These are phyloP conservation scores for Trichomalopsis sarcophagae DNA, from an alignment of 1,140 invertebrate species.

Conservation along the genomic window DNA sequence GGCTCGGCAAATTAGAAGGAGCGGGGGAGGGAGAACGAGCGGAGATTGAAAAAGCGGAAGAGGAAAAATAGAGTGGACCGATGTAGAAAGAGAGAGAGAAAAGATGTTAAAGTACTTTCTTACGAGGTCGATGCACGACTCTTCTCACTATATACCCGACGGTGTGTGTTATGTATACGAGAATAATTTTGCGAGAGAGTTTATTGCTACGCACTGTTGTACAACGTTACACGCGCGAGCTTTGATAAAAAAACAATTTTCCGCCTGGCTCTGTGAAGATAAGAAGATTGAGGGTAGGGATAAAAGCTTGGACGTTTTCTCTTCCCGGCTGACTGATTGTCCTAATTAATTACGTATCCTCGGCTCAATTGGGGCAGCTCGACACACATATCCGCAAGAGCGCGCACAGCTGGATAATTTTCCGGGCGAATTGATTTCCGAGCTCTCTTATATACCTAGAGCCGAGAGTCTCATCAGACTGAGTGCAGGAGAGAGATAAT, in stretches of 20 bases:
- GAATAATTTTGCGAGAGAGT: too few relatives aligned
- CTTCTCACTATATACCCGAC: neutral
- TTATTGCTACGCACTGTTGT: too few relatives aligned
- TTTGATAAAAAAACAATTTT: constrained; percentile 44
- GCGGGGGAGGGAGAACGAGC: neutral
- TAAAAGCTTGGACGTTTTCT: neutral
- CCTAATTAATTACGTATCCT: constrained; percentile 45
- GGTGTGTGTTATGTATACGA: neutral
- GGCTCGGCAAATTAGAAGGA: constrained; percentile 43
- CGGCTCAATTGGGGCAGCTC: neutral
- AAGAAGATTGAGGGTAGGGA: neutral
- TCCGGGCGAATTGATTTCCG: constrained; percentile 35
- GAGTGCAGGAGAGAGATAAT: neutral
- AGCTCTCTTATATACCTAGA: neutral
- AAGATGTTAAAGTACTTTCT: constrained; percentile 28
- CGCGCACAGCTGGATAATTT: constrained; percentile 20
- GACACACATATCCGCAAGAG: neutral
- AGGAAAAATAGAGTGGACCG: constrained; percentile 5
- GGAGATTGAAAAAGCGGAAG: constrained; percentile 34
- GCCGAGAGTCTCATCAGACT: constrained; percentile 16
- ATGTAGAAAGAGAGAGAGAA: neutral
- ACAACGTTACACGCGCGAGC: too few relatives aligned
- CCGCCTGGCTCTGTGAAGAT: neutral
- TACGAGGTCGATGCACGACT: neutral
- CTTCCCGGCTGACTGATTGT: constrained; percentile 35